Percentiles rank a stretch among this genome's conserved stretches.
These are phyloP conservation scores for Apodemus speciosus DNA, from an alignment of 2,113 vertebrate species.

Conservation along the genomic window DNA sequence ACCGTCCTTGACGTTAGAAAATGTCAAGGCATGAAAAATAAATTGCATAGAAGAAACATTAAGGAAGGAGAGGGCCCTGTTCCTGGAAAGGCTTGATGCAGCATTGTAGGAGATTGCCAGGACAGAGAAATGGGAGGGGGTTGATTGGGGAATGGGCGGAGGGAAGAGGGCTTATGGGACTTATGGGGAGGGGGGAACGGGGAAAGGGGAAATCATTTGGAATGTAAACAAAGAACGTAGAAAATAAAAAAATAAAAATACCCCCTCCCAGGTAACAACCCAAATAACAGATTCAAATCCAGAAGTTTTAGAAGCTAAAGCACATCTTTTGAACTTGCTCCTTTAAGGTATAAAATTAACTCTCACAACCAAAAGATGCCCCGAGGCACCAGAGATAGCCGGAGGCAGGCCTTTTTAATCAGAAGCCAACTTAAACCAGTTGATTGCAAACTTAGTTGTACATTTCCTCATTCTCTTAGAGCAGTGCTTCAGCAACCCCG, in stretches of 20 bases:
- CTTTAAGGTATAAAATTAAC: slow-evolving; percentile 62
- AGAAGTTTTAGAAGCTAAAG: slow-evolving; percentile 43
- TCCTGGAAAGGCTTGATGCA: no score
- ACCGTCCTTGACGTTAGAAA: background rate
- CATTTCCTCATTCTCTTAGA: slow-evolving; percentile 60
- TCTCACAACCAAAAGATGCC: slow-evolving; percentile 53
- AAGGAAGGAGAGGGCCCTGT: background rate
- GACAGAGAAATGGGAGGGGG: no score
- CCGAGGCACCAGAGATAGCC: slow-evolving; percentile 64
- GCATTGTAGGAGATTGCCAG: no score
- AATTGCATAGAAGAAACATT: background rate
- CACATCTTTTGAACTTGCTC: slow-evolving; percentile 21
- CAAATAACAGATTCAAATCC: slow-evolving; percentile 44
- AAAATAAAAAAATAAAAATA: background rate
- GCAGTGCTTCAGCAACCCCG: slow-evolving; percentile 21
- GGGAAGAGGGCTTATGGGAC: no score
- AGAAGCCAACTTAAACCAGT: slow-evolving; percentile 63
- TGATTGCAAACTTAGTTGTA: slow-evolving; percentile 62
- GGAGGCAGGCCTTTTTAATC: slow-evolving; percentile 71
- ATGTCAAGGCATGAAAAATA: background rate
- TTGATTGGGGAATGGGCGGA: no score
- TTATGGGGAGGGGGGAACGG: no score
- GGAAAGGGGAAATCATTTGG: no score
- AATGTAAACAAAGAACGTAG: no score
- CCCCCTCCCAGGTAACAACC: background rate